phyloP scores from a whole-genome alignment of 2,797 vertebrate species.

The Squalus acanthias region DNA sequence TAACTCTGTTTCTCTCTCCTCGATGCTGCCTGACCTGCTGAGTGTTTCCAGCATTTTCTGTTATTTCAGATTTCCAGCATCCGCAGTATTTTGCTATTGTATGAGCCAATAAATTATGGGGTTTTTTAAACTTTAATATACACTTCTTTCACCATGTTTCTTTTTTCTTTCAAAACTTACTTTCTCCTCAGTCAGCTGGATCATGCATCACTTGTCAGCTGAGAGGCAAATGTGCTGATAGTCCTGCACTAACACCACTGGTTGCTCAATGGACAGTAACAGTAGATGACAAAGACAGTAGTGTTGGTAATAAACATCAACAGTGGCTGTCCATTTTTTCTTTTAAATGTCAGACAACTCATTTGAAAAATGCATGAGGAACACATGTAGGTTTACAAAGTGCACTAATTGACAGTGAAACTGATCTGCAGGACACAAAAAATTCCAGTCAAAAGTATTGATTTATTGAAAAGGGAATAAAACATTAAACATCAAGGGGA shows the following conservation, averaged over 20 bases:
- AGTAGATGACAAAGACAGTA: not conserved
- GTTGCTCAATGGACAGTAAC: not conserved
- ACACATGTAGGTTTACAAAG: not conserved
- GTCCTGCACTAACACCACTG: not conserved
- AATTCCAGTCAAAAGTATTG: not conserved
- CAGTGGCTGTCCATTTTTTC: not conserved
- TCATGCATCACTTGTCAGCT: not conserved
- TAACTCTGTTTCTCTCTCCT: too few species aligned
- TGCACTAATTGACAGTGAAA: not conserved
- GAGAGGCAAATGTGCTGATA: not conserved
- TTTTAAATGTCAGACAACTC: not conserved
- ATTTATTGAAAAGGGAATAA: not conserved
- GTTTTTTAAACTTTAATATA: not conserved
- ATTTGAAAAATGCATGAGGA: not conserved
- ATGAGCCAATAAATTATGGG: not conserved
- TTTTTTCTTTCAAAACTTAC: not conserved
- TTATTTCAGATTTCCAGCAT: too few species aligned
- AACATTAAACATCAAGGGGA: not conserved
- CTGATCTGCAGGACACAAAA: not conserved
- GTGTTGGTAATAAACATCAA: not conserved
- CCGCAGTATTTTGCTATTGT: too few species aligned
- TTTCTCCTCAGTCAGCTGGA: not conserved
- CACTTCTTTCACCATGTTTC: not conserved
- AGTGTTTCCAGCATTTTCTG: too few species aligned
- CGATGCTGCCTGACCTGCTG: too few species aligned